A percentile compares a stretch with the other conserved stretches of the same genome.
phyloP scores from a whole-genome alignment of 2,888 invertebrate species.

The Clusia tigrina region DNA sequence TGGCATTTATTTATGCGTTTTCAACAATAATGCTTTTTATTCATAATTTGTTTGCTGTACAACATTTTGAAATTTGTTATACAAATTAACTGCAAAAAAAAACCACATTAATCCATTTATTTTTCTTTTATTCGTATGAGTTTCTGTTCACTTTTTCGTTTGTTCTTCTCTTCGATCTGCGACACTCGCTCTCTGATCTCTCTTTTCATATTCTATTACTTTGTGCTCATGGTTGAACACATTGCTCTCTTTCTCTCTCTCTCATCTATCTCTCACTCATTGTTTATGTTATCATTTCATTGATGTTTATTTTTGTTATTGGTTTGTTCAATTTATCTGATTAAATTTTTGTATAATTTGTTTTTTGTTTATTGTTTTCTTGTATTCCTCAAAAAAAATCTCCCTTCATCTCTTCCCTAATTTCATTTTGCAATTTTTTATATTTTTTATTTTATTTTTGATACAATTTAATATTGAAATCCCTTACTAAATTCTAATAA shows the following conservation, averaged over 20 bases:
- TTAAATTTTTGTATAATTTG: not conserved
- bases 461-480: not conserved
- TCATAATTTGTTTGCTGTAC: too few relatives aligned
- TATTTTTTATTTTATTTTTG: conserved; percentile 19
- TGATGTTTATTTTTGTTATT: conserved; percentile 21
- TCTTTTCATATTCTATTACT: conserved; percentile 15
- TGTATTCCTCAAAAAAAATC: not conserved
- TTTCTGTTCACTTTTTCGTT: conserved; percentile 29
- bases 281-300: not conserved
- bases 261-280: conserved; percentile 7
- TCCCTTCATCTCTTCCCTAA: not conserved
- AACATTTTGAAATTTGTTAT: too few relatives aligned
- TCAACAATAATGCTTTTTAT: conserved; percentile 14
- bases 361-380: not conserved
- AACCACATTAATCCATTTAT: too few relatives aligned
- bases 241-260: conserved; percentile 23
- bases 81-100: too few relatives aligned
- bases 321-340: conserved; percentile 22
- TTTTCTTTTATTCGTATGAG: not conserved
- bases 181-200: conserved; percentile 35
- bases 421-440: conserved; percentile 39
- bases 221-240: conserved; percentile 5
- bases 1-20: conserved; percentile 19
- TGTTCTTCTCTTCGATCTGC: conserved; percentile 23
- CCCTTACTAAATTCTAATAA: conserved; percentile 3